Conservation (phyloP, 2,113 vertebrate species). For the Arenaria interpres region DNA sequence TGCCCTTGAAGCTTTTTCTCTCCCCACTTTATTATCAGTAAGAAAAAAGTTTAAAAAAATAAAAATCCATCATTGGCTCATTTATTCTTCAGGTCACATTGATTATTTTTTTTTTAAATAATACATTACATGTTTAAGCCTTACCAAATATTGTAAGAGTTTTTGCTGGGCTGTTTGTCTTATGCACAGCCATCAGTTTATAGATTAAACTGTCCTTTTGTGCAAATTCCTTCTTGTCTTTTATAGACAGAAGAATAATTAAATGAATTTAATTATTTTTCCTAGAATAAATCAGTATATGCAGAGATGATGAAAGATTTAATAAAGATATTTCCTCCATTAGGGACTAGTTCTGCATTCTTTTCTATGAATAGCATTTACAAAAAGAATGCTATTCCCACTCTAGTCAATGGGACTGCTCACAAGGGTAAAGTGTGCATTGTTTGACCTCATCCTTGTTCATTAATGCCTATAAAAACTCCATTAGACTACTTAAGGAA, state of each 20-base stretch:
- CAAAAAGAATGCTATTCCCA: background rate
- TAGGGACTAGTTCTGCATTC: slow-evolving; percentile 22
- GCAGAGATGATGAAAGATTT: slow-evolving; percentile 23
- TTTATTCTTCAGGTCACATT: background rate
- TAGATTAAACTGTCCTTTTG: background rate
- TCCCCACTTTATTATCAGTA: background rate
- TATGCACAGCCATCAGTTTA: background rate
- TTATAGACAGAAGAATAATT: slow-evolving; percentile 23
- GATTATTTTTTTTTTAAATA: background rate
- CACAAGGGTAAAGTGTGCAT: background rate
- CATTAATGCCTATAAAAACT: slow-evolving; percentile 26
- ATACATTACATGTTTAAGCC: background rate
- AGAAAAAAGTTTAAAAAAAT: background rate
- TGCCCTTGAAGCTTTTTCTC: background rate
- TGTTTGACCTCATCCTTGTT: slow-evolving; percentile 5
- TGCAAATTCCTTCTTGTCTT: background rate
- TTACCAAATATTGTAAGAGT: background rate
- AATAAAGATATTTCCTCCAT: slow-evolving; percentile 28
- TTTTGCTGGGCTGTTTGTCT: background rate
- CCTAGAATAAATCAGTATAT: slow-evolving; percentile 1
- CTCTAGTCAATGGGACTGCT: background rate
- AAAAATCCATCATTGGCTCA: background rate
- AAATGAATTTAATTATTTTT: slow-evolving; percentile 50
- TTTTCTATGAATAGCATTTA: background rate
- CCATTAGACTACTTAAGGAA: slow-evolving; percentile 22